Evolutionary conservation across 2,797 vertebrate species (phyloP).

Genomic region (Micrastur ruficollis): DNA sequence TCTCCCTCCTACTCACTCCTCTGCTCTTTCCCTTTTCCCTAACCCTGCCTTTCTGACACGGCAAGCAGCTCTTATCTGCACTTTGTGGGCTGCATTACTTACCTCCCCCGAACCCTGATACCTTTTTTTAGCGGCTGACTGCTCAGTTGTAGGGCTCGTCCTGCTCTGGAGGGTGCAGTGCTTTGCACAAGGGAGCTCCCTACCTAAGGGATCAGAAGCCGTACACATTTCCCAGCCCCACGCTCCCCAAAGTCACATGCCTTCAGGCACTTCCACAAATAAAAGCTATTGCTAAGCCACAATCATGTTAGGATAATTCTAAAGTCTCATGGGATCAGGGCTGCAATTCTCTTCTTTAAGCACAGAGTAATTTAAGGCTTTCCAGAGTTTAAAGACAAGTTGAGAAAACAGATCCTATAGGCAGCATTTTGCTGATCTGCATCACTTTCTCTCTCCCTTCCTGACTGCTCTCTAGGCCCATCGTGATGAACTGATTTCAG

Average conservation of each 20-base stretch:
- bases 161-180: rapidly evolving
- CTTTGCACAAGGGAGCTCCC: neutral
- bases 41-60: neutral
- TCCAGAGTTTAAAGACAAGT: neutral
- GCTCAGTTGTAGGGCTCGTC: neutral
- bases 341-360: constrained; percentile 23
- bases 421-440: neutral
- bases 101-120: neutral
- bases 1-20: neutral
- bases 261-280: constrained; percentile 46
- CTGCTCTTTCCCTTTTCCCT: neutral
- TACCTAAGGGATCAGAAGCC: neutral
- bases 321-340: neutral
- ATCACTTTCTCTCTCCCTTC: constrained; percentile 3
- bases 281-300: constrained; percentile 62
- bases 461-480: neutral
- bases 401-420: neutral
- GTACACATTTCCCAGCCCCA: neutral
- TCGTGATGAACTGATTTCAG: neutral
- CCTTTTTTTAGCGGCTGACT: neutral
- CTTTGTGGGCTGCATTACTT: neutral
- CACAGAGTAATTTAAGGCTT: constrained; percentile 27
- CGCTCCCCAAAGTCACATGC: neutral
- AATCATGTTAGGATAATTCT: constrained; percentile 6
- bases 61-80: neutral